Percentiles rank a stretch among this genome's conserved stretches.
Evolutionary conservation across 2,888 invertebrate species (phyloP).

Genomic region (Lycia hirtaria): DNA sequence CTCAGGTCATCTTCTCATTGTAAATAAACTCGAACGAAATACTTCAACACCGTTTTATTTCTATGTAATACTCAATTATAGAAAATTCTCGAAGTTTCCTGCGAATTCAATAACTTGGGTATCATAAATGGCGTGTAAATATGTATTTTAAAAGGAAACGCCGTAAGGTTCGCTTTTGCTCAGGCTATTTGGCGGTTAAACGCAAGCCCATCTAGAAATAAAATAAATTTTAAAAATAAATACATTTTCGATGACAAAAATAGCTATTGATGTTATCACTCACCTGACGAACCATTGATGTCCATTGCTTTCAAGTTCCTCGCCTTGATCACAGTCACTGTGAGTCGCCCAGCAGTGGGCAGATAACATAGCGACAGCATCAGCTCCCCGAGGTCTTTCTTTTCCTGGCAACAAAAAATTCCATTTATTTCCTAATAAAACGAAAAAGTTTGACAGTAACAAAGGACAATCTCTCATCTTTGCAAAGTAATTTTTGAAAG

Average conservation of each 20-base stretch:
- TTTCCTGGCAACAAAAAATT: constrained; percentile 85
- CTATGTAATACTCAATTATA: too few relatives aligned
- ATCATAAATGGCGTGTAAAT: too few relatives aligned
- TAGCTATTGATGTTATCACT: constrained; percentile 38
- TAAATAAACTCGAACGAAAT: too few relatives aligned
- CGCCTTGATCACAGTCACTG: constrained; percentile 96
- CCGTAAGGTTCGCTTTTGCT: background rate
- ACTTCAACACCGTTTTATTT: too few relatives aligned
- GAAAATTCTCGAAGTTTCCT: too few relatives aligned
- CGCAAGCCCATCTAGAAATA: too few relatives aligned
- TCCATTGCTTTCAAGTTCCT: constrained; percentile 97
- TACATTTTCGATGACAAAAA: too few relatives aligned
- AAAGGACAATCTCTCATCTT: constrained; percentile 28
- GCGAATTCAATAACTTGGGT: too few relatives aligned
- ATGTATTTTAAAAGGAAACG: too few relatives aligned
- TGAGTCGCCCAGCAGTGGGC: constrained; percentile 95
- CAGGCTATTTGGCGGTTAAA: too few relatives aligned
- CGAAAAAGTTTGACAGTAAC: constrained; percentile 36
- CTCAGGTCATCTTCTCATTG: too few relatives aligned
- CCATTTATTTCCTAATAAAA: constrained; percentile 28
- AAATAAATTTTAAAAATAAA: too few relatives aligned
- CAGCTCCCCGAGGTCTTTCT: constrained; percentile 95
- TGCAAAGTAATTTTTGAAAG: constrained; percentile 29
- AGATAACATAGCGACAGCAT: constrained; percentile 96
- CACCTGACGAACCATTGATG: constrained; percentile 96